Evolutionary conservation across 2,888 invertebrate genomes (phyloP).

Genomic region (Dromius quadrimaculatus): DNA sequence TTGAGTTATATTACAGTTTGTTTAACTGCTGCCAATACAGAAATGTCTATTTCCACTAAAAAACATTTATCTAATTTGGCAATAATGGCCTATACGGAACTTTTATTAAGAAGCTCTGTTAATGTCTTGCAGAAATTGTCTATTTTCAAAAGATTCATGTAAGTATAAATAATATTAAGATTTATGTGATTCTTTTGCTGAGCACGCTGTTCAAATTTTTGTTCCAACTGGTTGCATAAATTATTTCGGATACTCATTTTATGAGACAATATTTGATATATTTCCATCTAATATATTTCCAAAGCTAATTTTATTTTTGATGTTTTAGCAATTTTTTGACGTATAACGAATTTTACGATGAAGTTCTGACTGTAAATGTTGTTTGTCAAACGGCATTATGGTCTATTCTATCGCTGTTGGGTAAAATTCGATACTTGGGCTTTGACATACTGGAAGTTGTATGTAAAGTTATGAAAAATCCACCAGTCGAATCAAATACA

Average conservation of each 20-base stretch:
- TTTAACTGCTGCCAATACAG: slow-evolving; percentile 69
- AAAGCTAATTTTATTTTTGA: too few relatives aligned
- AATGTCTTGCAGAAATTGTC: slow-evolving; percentile 59
- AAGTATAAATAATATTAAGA: slow-evolving; percentile 60
- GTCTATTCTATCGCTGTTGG: slow-evolving; percentile 70
- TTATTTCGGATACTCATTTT: too few relatives aligned
- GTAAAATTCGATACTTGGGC: slow-evolving; percentile 69
- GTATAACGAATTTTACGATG: slow-evolving; percentile 75
- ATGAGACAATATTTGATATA: too few relatives aligned
- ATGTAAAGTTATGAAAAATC: slow-evolving; percentile 67
- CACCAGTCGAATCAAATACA: slow-evolving; percentile 59
- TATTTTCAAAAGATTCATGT: slow-evolving; percentile 69
- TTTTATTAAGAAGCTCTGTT: slow-evolving; percentile 65
- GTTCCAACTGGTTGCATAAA: too few relatives aligned
- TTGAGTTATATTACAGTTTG: slow-evolving; percentile 72
- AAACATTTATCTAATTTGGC: slow-evolving; percentile 76
- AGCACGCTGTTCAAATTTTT: too few relatives aligned
- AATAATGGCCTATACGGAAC: slow-evolving; percentile 74
- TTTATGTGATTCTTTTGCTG: too few relatives aligned
- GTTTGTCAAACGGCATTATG: slow-evolving; percentile 74
- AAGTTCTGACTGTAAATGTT: slow-evolving; percentile 73
- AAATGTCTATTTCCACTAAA: slow-evolving; percentile 72
- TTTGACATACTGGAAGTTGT: slow-evolving; percentile 71
- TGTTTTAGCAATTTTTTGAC: slow-evolving; percentile 70
- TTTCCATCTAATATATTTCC: too few relatives aligned